Evolutionary conservation across 2,888 invertebrate genomes (phyloP), one percentile per base, ranked within the genome.

Genomic region (Leucoptera coffeella): DNA sequence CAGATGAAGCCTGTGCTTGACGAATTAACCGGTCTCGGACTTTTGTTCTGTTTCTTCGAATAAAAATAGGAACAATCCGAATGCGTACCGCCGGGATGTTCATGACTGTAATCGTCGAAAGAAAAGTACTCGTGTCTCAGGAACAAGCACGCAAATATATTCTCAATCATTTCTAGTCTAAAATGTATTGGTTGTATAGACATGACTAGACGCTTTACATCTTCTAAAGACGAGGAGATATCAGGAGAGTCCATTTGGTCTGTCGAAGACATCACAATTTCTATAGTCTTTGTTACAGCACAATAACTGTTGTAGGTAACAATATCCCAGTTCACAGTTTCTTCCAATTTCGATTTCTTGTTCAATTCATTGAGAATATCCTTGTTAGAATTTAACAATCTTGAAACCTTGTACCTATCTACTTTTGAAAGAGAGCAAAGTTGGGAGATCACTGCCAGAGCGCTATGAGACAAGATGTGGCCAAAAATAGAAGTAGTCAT

Each of bases 81-180:
- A 35, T 61, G 60, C 2, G 67, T 60, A 4, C 67, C 64, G 32
- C 60, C 60, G 12, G 62, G 50, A 23, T 42, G 42, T 12, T 69
- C 69, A 38, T 60, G 69, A 30, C 46, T 71, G 27, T 62, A 65
- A 35, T 74, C 65, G 19, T 39, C 39, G 30, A 73, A 72, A 6
- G 67, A 62, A 32, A 80, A 67, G 43, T 80, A 76, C 41, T 80
- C 77, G 37, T 74, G 71, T 35, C 77, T 73, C 25, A 83, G 41
- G 49, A 85, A 84, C 20, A 86, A 61, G 37, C 85, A 71, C 1
- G 79, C 73, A 47, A 85, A 86, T 35, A 86, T 73, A 47, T 84
- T 78, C 48, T 85, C 82, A 29, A 86, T 67, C 1, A 82, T 64
- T 56, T 84, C 80, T 26, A 77, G 47, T 38, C 75, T 73, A 35